Conservation (phyloP, 2,888 invertebrate genomes). For the Drosophila neotestacea region DNA sequence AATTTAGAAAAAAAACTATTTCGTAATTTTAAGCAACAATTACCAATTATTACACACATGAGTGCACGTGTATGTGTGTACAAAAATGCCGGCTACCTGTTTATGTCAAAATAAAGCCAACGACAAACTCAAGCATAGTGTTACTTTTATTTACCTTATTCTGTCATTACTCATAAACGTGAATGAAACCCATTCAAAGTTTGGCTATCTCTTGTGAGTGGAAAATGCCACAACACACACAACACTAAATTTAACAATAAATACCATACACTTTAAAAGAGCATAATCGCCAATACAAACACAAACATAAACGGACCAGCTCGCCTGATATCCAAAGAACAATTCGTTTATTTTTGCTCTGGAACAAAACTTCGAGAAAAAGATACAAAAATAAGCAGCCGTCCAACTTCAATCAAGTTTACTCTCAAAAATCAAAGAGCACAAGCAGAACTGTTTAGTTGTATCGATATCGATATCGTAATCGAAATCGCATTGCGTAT, state of each 20-base stretch:
- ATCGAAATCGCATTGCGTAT: constrained; percentile 51
- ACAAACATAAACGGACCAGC: constrained; percentile 42
- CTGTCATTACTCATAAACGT: constrained; percentile 44
- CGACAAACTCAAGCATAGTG: constrained; percentile 8
- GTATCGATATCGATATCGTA: constrained; percentile 37
- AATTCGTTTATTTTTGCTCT: neutral
- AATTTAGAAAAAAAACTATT: constrained; percentile 33
- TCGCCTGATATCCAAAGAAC: constrained; percentile 21
- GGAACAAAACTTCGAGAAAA: constrained; percentile 10
- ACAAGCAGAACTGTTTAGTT: constrained; percentile 6
- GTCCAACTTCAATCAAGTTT: constrained; percentile 29
- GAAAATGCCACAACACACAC: constrained; percentile 69
- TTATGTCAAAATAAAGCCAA: constrained; percentile 38
- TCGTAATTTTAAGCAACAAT: constrained; percentile 62
- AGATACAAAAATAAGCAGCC: constrained; percentile 14
- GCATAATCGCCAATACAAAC: constrained; percentile 59
- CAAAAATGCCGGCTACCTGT: constrained; percentile 39
- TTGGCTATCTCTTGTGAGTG: constrained; percentile 52
- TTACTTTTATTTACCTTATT: constrained; percentile 20
- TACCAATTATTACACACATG: constrained; percentile 23
- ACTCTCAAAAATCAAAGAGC: constrained; percentile 19
- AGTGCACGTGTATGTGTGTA: neutral
- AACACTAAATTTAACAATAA: neutral
- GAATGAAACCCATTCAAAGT: constrained; percentile 72
- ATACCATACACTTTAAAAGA: constrained; percentile 25